These are phyloP conservation scores for Chrysolina americana DNA, from an alignment of 2,888 invertebrate species.

Conservation along the genomic window DNA sequence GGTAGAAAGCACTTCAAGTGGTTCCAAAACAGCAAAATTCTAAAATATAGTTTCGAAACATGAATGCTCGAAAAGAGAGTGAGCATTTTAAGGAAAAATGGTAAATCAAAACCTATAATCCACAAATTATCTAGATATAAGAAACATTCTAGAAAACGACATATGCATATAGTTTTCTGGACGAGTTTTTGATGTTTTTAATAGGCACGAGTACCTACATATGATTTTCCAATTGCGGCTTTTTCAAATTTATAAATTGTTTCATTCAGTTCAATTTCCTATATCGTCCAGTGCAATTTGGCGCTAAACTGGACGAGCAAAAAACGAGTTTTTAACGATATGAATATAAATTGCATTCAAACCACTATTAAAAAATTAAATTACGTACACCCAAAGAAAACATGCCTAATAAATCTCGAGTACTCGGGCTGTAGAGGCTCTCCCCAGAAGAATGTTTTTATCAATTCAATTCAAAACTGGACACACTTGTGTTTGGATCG, in stretches of 20 bases:
- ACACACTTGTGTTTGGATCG: constrained; percentile 38
- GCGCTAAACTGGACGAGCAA: constrained; percentile 2
- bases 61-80: neutral
- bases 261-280: neutral
- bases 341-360: constrained; percentile 16
- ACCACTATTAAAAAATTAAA: constrained; percentile 28
- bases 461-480: constrained; percentile 36
- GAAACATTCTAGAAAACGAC: no score
- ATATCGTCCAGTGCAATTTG: neutral
- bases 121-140: no score
- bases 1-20: no score
- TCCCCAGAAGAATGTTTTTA: constrained; percentile 24
- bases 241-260: no score
- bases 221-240: no score
- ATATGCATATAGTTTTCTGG: no score
- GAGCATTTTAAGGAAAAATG: no score
- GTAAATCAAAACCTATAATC: no score
- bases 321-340: constrained; percentile 26
- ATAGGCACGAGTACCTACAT: no score
- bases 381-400: constrained; percentile 26
- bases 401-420: constrained; percentile 31
- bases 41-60: neutral
- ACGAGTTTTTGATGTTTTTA: no score
- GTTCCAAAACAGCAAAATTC: no score
- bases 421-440: neutral